Conservation (phyloP, 2,113 vertebrate species). For the Anhinga rufa region DNA sequence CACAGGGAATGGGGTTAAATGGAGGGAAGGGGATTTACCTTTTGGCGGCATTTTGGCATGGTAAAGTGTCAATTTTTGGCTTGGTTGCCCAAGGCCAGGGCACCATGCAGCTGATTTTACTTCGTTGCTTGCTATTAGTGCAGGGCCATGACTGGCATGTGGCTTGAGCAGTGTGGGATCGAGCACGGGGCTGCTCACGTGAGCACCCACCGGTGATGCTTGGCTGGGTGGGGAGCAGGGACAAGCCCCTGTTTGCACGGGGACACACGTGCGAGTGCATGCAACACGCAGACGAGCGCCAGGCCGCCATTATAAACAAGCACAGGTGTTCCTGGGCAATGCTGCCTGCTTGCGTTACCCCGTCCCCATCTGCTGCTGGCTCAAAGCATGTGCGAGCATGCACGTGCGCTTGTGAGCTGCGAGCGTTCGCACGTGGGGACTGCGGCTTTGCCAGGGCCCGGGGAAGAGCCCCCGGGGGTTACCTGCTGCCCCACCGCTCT, state of each 20-base stretch:
- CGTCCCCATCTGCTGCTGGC: neutral
- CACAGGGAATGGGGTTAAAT: neutral
- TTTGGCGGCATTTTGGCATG: rapidly evolving
- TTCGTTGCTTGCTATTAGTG: neutral
- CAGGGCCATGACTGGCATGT: rapidly evolving
- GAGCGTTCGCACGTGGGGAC: neutral
- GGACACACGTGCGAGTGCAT: neutral
- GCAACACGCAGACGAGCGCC: rapidly evolving
- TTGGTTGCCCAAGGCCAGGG: neutral
- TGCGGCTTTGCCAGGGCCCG: neutral
- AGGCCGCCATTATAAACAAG: neutral
- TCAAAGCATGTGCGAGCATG: neutral
- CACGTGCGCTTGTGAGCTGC: neutral
- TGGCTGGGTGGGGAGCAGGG: neutral
- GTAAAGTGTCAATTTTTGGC: neutral
- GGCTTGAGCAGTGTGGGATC: rapidly evolving
- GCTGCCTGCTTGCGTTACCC: neutral
- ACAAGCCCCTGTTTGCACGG: neutral
- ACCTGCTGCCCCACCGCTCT: neutral
- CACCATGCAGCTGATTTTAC: rapidly evolving
- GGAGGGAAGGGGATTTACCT: neutral
- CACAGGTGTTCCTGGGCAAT: neutral
- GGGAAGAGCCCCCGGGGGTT: neutral
- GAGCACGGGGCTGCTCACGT: rapidly evolving
- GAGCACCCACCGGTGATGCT: neutral